A percentile compares a stretch with the other conserved stretches of the same genome.
These are phyloP conservation scores for Anguilla anguilla DNA, from an alignment of 2,797 vertebrate species.

Conservation along the genomic window DNA sequence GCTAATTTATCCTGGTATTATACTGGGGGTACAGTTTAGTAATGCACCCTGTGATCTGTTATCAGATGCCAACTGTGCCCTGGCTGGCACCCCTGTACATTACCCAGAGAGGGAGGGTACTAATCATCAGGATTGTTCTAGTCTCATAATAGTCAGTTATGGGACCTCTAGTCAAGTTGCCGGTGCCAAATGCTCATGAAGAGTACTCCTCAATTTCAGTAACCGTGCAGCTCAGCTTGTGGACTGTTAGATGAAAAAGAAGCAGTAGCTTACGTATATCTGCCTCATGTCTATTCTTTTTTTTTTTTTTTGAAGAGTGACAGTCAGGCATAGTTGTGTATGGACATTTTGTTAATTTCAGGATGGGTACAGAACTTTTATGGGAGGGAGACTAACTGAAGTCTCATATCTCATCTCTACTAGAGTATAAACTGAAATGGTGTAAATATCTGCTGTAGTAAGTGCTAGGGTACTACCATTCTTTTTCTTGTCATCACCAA, in stretches of 20 bases:
- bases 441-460: not conserved
- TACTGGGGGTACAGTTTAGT: not conserved
- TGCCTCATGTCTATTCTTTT: not conserved
- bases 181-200: not conserved
- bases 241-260: not conserved
- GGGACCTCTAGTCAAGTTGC: not conserved
- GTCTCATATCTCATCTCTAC: not conserved
- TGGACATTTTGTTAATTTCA: not conserved
- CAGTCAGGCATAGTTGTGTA: not conserved
- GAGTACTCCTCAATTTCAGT: not conserved
- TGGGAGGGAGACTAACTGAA: not conserved
- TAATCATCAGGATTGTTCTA: not conserved
- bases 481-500: not conserved
- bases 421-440: not conserved
- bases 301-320: not conserved
- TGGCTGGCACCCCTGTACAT: not conserved
- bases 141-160: not conserved
- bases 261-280: too few species aligned
- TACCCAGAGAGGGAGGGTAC: not conserved
- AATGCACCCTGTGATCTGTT: not conserved
- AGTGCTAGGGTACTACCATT: not conserved
- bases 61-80: not conserved
- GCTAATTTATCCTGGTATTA: not conserved
- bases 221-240: not conserved
- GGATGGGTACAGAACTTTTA: not conserved